phyloP scores from a whole-genome alignment of 2,797 vertebrate genomes.

The Pteronotus mesoamericanus region DNA sequence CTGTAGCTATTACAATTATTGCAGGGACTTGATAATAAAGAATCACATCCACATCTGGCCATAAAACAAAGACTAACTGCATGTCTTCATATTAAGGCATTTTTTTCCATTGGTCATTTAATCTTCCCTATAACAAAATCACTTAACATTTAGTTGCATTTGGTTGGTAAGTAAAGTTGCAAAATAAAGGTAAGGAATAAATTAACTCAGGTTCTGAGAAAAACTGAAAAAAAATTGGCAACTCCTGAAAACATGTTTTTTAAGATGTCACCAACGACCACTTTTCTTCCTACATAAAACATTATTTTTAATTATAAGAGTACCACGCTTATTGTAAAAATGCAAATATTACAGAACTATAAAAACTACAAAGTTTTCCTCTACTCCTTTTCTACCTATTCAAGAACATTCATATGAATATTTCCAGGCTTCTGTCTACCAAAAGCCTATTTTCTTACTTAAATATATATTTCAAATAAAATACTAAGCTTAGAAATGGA shows the following conservation, averaged over 20 bases:
- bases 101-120: background rate
- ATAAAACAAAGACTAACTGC: background rate
- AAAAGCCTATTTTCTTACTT: background rate
- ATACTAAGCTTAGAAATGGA: conserved; percentile 12
- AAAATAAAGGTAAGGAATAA: background rate
- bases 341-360: background rate
- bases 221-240: background rate
- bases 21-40: background rate
- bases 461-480: conserved; percentile 34
- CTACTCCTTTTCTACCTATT: background rate
- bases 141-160: background rate
- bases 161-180: background rate
- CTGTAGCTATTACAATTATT: background rate
- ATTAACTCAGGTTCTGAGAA: background rate
- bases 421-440: background rate
- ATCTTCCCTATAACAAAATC: background rate
- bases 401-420: background rate
- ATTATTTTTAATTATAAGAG: background rate
- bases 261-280: background rate
- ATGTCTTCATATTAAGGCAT: conserved; percentile 3
- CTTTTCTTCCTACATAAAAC: conserved; percentile 3
- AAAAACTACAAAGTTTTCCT: background rate
- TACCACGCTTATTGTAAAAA: conserved; percentile 11
- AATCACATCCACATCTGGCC: background rate
- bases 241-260: background rate